Evolutionary conservation across 2,888 invertebrate species (phyloP), one percentile per base, ranked within the genome.

Genomic region (Enchytraeus crypticus): DNA sequence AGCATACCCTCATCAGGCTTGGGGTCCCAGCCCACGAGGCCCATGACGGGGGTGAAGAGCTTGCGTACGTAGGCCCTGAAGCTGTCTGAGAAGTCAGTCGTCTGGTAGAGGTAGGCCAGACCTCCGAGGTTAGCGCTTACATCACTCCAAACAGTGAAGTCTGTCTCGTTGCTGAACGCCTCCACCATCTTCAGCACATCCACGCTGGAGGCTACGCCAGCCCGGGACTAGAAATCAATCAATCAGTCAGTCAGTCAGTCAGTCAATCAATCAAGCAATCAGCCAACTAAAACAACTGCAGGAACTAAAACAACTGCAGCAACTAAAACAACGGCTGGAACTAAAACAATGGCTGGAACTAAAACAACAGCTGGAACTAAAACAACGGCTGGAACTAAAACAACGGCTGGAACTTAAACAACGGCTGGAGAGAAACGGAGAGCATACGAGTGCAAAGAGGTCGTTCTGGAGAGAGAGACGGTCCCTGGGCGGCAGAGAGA

Each of bases 111-210:
- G 51, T 85, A 84, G 61, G 85, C 85, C 57, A 93, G 81, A 74
- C 87, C 87, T n/a, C 85, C 84, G 59, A 93, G 80, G 70, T 88
- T 88, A 75, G 87, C 60, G 11, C 72, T 66, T 47, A 79, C 67
- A 64, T 78, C 77, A 5, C 86, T 88, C 95, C 95, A 96, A 0
- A 95, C 95, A 0, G 92, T 92, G 81, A 88, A 96, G 79, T 93
- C 89, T 43, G 86, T 86, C 78, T 96, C 93, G 69, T 88, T 85
- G 66, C 85, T 84, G 76, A 87, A 92, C 0, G 92, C 89, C 71
- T 87, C 85, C 74, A 92, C 86, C n/a, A 95, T 82, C 73, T 88
- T 86, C 57, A 96, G 81, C 0, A 88, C 87, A 75, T 90, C 80
- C 0, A 87, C 87, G 14, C 92, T 90, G 62, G 87, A 85, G 3